phyloP scores from a whole-genome alignment of 2,797 vertebrate species.

The Cyclopterus lumpus region DNA sequence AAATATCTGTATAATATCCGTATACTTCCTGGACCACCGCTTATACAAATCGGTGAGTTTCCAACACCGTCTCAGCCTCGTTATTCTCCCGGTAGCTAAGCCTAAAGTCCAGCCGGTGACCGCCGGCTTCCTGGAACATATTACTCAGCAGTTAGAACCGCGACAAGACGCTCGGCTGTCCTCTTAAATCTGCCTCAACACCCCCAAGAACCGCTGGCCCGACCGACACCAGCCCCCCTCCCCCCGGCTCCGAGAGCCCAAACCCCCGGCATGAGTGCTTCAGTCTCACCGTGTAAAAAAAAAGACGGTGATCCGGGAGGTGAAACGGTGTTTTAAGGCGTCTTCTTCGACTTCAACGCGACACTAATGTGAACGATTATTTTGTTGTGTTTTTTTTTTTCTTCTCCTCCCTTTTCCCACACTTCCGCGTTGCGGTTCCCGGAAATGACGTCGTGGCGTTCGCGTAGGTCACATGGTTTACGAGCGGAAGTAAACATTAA shows the following conservation, averaged over 20 bases:
- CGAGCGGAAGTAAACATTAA: background rate
- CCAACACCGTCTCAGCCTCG: no score
- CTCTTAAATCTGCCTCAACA: background rate
- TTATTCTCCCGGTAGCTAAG: background rate
- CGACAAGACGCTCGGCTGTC: slow-evolving; percentile 24
- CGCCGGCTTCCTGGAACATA: background rate
- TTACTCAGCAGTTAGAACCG: slow-evolving; percentile 32
- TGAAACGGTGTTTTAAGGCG: background rate
- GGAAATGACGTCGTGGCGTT: slow-evolving; percentile 67
- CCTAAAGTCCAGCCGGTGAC: background rate
- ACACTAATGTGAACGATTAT: slow-evolving; percentile 48
- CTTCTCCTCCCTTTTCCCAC: slow-evolving; percentile 35
- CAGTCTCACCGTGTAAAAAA: slow-evolving; percentile 60
- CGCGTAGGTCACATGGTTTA: background rate
- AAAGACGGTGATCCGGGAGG: background rate
- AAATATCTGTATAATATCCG: background rate
- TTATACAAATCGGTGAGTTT: background rate
- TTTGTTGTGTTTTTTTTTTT: slow-evolving; percentile 81
- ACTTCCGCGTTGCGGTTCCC: slow-evolving; percentile 78
- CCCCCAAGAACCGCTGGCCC: background rate
- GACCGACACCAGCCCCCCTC: no score
- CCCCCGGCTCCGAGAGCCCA: no score
- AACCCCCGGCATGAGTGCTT: background rate
- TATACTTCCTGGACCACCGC: background rate
- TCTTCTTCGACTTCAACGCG: slow-evolving; percentile 34